Percentiles rank a stretch among this genome's conserved stretches.
Conservation (phyloP, 2,888 invertebrate species). For the Anthrax anthrax region DNA sequence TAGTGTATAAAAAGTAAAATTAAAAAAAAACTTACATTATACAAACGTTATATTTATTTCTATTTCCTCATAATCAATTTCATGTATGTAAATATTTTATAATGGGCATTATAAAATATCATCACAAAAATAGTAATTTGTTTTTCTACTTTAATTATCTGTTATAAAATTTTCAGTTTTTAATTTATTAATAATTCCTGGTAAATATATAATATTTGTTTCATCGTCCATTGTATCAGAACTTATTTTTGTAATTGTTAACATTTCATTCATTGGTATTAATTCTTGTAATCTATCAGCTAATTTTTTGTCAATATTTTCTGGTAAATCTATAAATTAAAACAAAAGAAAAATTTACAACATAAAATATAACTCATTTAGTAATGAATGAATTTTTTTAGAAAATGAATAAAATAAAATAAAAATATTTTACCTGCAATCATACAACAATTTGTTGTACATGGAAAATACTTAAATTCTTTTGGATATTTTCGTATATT, state of each 20-base stretch:
- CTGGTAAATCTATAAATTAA: background rate
- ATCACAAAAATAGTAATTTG: no score
- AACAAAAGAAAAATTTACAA: background rate
- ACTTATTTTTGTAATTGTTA: background rate
- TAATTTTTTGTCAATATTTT: background rate
- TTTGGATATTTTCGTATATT: slow-evolving; percentile 27
- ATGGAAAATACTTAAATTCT: slow-evolving; percentile 22
- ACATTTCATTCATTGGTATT: slow-evolving; percentile 1
- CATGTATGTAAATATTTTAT: no score
- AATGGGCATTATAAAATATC: no score
- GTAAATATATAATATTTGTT: slow-evolving; percentile 1
- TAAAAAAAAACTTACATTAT: no score
- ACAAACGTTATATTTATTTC: no score
- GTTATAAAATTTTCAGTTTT: background rate
- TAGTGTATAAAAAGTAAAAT: no score
- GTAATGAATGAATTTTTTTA: no score
- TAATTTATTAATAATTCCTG: background rate
- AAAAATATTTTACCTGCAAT: slow-evolving; percentile 18
- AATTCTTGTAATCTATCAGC: background rate
- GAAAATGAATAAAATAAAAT: no score
- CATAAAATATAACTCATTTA: no score
- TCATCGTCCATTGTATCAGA: background rate
- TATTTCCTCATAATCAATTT: no score
- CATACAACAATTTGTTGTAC: slow-evolving; percentile 22
- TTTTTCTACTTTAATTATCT: background rate